Evolutionary conservation across 2,888 invertebrate genomes (phyloP), one percentile per base, ranked within the genome.

Genomic region (Nebria brevicollis): DNA sequence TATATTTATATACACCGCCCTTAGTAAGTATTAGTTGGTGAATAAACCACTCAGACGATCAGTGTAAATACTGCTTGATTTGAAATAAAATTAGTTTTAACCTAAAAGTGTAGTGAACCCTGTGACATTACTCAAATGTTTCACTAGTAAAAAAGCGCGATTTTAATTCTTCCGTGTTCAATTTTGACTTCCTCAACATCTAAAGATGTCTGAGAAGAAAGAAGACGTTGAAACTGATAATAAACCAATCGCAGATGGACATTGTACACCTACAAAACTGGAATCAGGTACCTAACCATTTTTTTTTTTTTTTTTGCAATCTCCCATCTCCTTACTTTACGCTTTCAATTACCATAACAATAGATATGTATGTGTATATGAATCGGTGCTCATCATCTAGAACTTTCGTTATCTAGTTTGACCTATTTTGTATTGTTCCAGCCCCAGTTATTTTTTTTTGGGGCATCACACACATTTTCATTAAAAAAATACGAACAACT

Each of bases 221-320:
- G 54, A 54, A 54, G 54, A 54, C 11, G 54, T 54, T 13, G 54
- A 54, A 54, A 13, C 54, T 54, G 54, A 54, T 84, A 85, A 84
- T 82, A 88, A 88, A 85, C 87, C 87, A 83, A 87, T 88, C 83
- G 88, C 86, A 84, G 89, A 89, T 84, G 88, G 88, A 84, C 89
- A 89, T 86, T 89, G 89, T 85, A 87, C 89, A 83, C 89, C 89
- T 79, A 86, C 88, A 74, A 88, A 89, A 84, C 78, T 82, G 70
- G 86, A 86, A 85, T 86, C 87, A 87, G 88, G 87, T 88, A 73
- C n/a, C 10, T 15, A 72, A 42, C 68, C 68, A 26, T 54, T 8
- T 54, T 54, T 54, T 54, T 7, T 2, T 54, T 8, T 54, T 54
- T 54, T 54, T 7, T 2, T 7, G 6, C 4, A 13, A 54, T 2